Evolutionary conservation across 2,113 vertebrate genomes (phyloP).

Genomic region (Festucalex cinctus): DNA sequence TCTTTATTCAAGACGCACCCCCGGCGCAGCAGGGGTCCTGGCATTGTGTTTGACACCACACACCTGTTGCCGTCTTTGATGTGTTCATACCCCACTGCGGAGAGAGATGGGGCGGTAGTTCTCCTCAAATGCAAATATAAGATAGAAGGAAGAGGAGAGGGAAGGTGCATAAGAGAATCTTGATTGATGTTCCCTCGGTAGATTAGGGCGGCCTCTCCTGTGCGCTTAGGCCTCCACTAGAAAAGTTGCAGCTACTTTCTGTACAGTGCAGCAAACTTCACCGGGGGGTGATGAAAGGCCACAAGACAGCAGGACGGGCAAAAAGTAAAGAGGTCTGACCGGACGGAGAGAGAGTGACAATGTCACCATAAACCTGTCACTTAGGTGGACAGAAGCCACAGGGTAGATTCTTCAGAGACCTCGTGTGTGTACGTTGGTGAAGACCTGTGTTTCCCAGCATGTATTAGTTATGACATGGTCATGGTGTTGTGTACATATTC

Average conservation of each 20-base stretch:
- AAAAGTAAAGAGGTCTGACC: constrained; percentile 50
- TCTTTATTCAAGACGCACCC: constrained; percentile 53
- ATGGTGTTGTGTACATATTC: constrained; percentile 21
- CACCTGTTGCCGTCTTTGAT: constrained; percentile 71
- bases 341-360: constrained; percentile 48
- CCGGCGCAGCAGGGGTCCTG: constrained; percentile 49
- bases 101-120: constrained; percentile 39
- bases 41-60: constrained; percentile 67
- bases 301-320: constrained; percentile 20
- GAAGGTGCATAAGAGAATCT: constrained; percentile 37
- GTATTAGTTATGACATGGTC: constrained; percentile 26
- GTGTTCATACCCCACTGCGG: constrained; percentile 51
- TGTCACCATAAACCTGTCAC: constrained; percentile 64
- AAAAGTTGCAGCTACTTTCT: constrained; percentile 53
- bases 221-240: constrained; percentile 44
- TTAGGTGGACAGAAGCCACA: constrained; percentile 51
- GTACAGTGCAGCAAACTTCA: constrained; percentile 28
- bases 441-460: constrained; percentile 24
- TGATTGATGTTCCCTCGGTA: constrained; percentile 63
- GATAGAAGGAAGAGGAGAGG: constrained; percentile 50
- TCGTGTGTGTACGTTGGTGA: constrained; percentile 12
- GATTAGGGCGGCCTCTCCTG: constrained; percentile 45
- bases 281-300: constrained; percentile 36
- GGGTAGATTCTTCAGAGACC: constrained; percentile 44
- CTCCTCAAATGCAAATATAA: constrained; percentile 63